Evolutionary conservation across 2,888 invertebrate species (phyloP), one percentile per base, ranked within the genome.

Genomic region (Fragum fragum): DNA sequence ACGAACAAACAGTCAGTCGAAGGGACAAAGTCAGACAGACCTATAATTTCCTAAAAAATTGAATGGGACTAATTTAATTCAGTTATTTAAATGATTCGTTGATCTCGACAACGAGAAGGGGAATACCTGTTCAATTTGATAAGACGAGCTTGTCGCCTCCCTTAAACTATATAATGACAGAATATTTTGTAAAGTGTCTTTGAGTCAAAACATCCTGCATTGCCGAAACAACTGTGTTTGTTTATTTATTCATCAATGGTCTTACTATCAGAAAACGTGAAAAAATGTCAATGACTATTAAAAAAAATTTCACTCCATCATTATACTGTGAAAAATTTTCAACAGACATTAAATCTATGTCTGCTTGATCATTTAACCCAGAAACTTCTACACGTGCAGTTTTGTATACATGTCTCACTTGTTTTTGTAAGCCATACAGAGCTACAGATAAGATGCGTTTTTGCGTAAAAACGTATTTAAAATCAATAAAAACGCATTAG

Each of bases 341-440:
- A 70, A 79, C 71, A 1, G 76, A 73, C 57, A 79, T 42, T 16
- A 78, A 69, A 59, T 78, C 78, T 5, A 76, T 73, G n/a, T 78
- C 81, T 57, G 73, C 61, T 57, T 73, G 78, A 28, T 78, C 79
- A 14, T 53, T 61, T 16, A 81, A 68, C 23, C 29, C 18, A 21
- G 78, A 72, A n/a, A 82, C 77, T 9, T 75, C 66, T 23, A 82
- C 78, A 42, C 74, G 73, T 16, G 81, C 59, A 26, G 75, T 78
- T 32, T 82, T 82, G 23, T 68, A 82, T 5, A 28, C 66, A 53
- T 73, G 69, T 16, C 73, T 69, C 21, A 36, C 36, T 29, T 73
- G 42, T 42, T 81, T 84, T 47, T 81, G 81, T 5, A 84, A 53
- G 1, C 75, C 72, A 52, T 81, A 81, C n/a, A n/a, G n/a, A n/a